Evolutionary conservation across 2,797 vertebrate genomes (phyloP), one percentile per base, ranked within the genome.

Genomic region (Streptopelia turtur): DNA sequence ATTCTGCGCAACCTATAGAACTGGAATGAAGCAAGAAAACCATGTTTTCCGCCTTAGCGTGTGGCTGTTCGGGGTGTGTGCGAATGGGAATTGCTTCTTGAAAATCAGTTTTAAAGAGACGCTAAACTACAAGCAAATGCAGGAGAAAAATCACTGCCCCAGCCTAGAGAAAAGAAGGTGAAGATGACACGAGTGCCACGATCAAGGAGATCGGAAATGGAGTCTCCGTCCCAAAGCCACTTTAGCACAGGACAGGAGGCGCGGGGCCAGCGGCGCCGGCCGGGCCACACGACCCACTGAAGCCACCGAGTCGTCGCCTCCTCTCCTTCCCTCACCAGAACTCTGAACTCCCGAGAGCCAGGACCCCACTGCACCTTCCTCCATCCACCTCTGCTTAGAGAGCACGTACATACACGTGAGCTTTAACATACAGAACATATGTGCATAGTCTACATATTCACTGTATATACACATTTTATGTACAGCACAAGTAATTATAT

Each of bases 391-490:
- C 77, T 86, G 77, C 50, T 57, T 30, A 55, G 75, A 92, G 87
- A 88, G 86, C 25, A 68, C 81, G 69, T 8, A 79, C 69, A 76
- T 4, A 82, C 47, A 76, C 53, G 84, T 17, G 11, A 41, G 55
- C 30, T 82, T 83, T 55, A 27, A 72, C 77, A 88, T 57, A 89
- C 60, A 95, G 94, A 93, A 89, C 87, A 91, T 74, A 82, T 76
- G 27, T 87, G 94, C 69, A 96, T 94, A 92, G 91, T 90, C 95
- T 94, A 96, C 94, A 95, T 93, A 90, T 43, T 43, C 85, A 37
- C 6, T 86, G 91, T 95, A 96, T 96, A 89, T 96, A 94, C 87
- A 96, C 31, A 35, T 66, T 55, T 89, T 96, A 60, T 96, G 91
- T 96, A 96, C 94, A 96, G 90, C 83, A 95, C 85, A 49, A 60